A percentile compares a stretch with the other conserved stretches of the same genome.
Conservation (phyloP, 2,797 vertebrate genomes). For the Micrastur ruficollis region DNA sequence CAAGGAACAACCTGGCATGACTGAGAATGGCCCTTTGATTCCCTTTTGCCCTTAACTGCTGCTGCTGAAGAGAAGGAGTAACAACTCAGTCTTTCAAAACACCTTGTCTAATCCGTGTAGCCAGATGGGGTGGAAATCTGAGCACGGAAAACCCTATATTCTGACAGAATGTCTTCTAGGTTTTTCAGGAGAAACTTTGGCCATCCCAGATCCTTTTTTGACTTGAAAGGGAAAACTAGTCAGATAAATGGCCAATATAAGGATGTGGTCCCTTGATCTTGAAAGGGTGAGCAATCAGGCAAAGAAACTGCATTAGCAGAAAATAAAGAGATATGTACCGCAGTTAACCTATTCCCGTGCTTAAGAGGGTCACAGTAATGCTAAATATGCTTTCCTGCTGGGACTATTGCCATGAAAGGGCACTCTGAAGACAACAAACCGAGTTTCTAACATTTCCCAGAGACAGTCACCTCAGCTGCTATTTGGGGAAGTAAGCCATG, state of each 20-base stretch:
- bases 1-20: not conserved
- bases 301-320: not conserved
- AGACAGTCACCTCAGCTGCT: not conserved
- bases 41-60: not conserved
- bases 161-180: not conserved
- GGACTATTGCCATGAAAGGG: not conserved
- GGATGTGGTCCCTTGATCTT: not conserved
- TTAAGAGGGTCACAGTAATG: not conserved
- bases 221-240: not conserved
- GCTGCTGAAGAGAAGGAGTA: not conserved
- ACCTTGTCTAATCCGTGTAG: not conserved
- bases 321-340: not conserved
- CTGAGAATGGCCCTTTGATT: not conserved
- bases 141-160: not conserved
- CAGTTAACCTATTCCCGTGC: not conserved
- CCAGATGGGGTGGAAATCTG: not conserved
- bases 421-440: not conserved
- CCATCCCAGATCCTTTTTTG: not conserved
- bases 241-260: not conserved
- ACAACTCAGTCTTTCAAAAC: not conserved
- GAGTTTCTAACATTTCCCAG: not conserved
- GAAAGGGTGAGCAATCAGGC: conserved; percentile 17
- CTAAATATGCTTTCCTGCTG: not conserved
- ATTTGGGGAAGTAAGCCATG: not conserved
- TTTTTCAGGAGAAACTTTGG: not conserved